Conservation (phyloP, 2,113 vertebrate genomes). For the Anolis sagrei region DNA sequence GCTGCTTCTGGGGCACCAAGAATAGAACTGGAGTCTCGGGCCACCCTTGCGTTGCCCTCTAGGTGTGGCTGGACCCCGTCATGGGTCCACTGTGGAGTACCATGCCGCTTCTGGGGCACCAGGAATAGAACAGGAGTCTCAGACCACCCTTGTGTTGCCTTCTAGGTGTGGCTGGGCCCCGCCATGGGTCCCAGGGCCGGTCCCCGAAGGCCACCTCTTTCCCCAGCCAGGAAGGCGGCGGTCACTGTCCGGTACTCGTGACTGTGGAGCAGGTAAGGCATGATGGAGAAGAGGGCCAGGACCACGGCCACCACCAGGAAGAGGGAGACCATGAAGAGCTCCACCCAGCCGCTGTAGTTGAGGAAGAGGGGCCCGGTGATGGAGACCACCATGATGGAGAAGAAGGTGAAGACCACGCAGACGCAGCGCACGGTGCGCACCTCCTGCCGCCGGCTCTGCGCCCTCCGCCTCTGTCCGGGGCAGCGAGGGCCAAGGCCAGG, state of each 20-base stretch:
- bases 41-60: too few species aligned
- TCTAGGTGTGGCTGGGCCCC: background rate
- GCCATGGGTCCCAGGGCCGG: too few species aligned
- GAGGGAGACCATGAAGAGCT: constrained; percentile 72
- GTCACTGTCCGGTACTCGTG: constrained; percentile 91
- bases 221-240: constrained; percentile 18
- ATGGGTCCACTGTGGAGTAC: too few species aligned
- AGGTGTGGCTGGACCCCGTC: background rate
- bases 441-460: constrained; percentile 88
- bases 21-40: too few species aligned
- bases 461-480: background rate
- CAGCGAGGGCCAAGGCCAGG: background rate
- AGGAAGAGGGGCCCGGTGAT: constrained; percentile 94
- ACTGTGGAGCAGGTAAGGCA: constrained; percentile 94
- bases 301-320: constrained; percentile 92
- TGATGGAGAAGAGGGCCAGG: constrained; percentile 91
- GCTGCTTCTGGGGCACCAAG: too few species aligned
- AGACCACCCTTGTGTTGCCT: too few species aligned
- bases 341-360: constrained; percentile 78
- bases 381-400: constrained; percentile 80
- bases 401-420: constrained; percentile 92
- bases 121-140: too few species aligned
- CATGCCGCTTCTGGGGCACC: too few species aligned
- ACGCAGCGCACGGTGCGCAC: constrained; percentile 91
- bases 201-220: background rate